A percentile compares a stretch with the other conserved stretches of the same genome.
These are phyloP conservation scores for Capromys pilorides DNA, from an alignment of 2,797 vertebrate genomes.

Conservation along the genomic window DNA sequence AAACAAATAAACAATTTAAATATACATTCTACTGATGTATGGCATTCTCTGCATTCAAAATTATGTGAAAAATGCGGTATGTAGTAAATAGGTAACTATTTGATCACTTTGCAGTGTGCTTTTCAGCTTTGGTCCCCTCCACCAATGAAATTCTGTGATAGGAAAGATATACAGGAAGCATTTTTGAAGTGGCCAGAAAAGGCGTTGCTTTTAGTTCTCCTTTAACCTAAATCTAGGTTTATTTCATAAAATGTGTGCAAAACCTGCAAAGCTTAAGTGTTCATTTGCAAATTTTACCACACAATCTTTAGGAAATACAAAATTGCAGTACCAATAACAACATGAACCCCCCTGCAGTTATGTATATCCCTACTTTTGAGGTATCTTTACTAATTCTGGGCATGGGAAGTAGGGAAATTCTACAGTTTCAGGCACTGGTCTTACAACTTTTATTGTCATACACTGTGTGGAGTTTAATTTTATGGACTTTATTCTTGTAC, in stretches of 20 bases:
- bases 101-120: conserved; percentile 43
- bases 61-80: conserved; percentile 12
- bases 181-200: conserved; percentile 39
- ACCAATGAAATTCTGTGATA: neutral
- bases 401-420: neutral
- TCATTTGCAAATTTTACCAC: conserved; percentile 64
- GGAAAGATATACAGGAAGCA: conserved; percentile 1
- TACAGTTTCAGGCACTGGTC: neutral
- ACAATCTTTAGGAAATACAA: conserved; percentile 62
- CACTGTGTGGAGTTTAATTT: conserved; percentile 9
- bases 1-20: conserved; percentile 30
- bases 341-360: neutral
- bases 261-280: conserved; percentile 60
- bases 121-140: neutral
- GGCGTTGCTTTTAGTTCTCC: conserved; percentile 59
- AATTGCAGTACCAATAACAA: conserved; percentile 61
- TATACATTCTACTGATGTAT: conserved; percentile 35
- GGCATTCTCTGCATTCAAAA: conserved; percentile 41
- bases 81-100: conserved; percentile 13
- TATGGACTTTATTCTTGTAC: conserved; percentile 16
- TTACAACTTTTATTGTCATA: neutral
- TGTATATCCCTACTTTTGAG: neutral
- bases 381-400: neutral
- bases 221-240: conserved; percentile 52
- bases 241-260: conserved; percentile 69